These are phyloP conservation scores for Spodoptera picta DNA, from an alignment of 2,888 invertebrate species.

Conservation along the genomic window DNA sequence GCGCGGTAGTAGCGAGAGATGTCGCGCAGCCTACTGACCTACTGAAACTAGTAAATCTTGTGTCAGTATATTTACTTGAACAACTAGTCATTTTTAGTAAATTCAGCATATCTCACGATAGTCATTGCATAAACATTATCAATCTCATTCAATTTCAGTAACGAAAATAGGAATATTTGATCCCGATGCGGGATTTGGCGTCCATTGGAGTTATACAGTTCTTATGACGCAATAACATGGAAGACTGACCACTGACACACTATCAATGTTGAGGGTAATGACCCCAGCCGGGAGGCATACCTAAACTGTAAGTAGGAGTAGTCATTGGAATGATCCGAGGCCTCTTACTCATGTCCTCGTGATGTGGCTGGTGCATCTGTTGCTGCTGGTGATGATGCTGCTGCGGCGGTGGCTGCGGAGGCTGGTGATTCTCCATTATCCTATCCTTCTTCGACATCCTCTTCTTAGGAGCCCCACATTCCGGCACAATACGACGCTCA, in stretches of 20 bases:
- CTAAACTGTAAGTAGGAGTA: conserved; percentile 71
- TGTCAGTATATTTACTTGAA: too few species aligned
- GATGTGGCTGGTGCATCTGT: conserved; percentile 56
- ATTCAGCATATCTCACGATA: too few species aligned
- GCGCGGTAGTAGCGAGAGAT: too few species aligned
- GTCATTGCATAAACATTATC: too few species aligned
- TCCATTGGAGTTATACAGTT: conserved; percentile 5
- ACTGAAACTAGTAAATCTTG: too few species aligned
- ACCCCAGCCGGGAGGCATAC: conserved; percentile 77
- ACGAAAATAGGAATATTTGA: neutral
- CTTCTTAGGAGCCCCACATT: conserved; percentile 71
- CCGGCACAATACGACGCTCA: conserved; percentile 71
- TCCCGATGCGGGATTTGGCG: conserved; percentile 15
- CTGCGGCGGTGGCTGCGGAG: conserved; percentile 37
- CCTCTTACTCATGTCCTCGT: conserved; percentile 77
- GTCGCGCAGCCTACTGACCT: too few species aligned
- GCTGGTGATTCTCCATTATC: conserved; percentile 62
- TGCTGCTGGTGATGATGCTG: conserved; percentile 41
- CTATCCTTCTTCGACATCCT: conserved; percentile 75
- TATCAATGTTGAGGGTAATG: conserved; percentile 79
- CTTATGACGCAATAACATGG: neutral
- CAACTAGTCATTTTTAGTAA: too few species aligned
- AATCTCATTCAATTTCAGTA: too few species aligned
- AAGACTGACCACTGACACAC: neutral
- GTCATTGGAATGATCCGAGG: conserved; percentile 73